phyloP scores from a whole-genome alignment of 2,113 vertebrate genomes.

The Diphyllodes magnificus region DNA sequence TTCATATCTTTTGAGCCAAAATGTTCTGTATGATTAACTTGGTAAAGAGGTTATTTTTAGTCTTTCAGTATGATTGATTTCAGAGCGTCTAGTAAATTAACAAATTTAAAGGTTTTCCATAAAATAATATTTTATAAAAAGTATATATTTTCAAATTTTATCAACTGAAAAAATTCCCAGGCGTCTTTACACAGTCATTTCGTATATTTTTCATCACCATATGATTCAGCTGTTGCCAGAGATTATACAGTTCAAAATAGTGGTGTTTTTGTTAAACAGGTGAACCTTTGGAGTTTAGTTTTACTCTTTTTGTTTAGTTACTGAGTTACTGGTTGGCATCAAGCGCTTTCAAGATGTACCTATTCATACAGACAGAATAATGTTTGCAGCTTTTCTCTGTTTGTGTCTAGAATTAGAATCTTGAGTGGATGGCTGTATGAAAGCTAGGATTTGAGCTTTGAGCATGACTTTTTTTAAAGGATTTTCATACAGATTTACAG shows the following conservation, averaged over 20 bases:
- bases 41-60: conserved; percentile 30
- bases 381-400: neutral
- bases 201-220: neutral
- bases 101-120: neutral
- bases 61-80: neutral
- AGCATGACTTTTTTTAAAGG: neutral
- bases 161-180: neutral
- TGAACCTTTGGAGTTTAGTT: neutral
- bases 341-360: neutral
- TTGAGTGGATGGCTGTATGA: neutral
- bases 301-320: neutral
- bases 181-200: neutral
- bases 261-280: neutral
- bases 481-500: neutral
- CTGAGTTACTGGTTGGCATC: neutral
- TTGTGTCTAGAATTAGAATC: neutral
- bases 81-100: neutral
- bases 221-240: neutral
- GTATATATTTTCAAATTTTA: neutral
- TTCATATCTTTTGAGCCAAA: conserved; percentile 37
- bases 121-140: neutral
- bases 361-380: neutral
- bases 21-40: conserved; percentile 43
- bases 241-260: neutral
- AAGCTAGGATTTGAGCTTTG: neutral